Evolutionary conservation across 2,888 invertebrate genomes (phyloP).

Genomic region (Notodonta dromedarius): DNA sequence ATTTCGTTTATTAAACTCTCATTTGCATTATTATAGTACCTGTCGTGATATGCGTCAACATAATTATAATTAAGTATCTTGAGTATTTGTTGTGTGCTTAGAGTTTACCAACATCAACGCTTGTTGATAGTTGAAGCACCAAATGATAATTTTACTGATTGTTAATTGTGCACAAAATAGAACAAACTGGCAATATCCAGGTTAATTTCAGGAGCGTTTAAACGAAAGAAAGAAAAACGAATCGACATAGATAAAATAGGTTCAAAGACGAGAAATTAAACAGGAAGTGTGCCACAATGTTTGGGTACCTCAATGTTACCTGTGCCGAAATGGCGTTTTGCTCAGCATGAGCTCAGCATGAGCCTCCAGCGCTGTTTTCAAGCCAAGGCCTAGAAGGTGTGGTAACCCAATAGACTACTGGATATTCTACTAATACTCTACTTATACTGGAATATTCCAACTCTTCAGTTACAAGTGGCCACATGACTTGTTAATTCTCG

Average conservation of each 20-base stretch:
- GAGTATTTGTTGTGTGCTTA: not conserved
- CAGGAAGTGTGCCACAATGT: too few relatives aligned
- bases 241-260: too few relatives aligned
- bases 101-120: not conserved
- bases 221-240: too few relatives aligned
- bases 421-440: not conserved
- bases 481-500: constrained; percentile 50
- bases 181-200: not conserved
- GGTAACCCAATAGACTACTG: too few relatives aligned
- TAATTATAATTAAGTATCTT: not conserved
- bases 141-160: too few relatives aligned
- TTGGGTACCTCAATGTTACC: too few relatives aligned
- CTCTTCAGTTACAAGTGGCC: constrained; percentile 1
- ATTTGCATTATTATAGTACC: constrained; percentile 11
- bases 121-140: not conserved
- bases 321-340: too few relatives aligned
- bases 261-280: too few relatives aligned
- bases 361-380: too few relatives aligned
- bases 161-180: too few relatives aligned
- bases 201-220: not conserved
- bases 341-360: too few relatives aligned
- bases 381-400: too few relatives aligned
- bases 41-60: not conserved
- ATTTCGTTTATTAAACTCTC: constrained; percentile 34
- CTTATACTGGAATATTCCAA: not conserved